Base-by-base conservation (phyloP, 2,113 vertebrate species). In the Clarias macrocephalus region DNA sequence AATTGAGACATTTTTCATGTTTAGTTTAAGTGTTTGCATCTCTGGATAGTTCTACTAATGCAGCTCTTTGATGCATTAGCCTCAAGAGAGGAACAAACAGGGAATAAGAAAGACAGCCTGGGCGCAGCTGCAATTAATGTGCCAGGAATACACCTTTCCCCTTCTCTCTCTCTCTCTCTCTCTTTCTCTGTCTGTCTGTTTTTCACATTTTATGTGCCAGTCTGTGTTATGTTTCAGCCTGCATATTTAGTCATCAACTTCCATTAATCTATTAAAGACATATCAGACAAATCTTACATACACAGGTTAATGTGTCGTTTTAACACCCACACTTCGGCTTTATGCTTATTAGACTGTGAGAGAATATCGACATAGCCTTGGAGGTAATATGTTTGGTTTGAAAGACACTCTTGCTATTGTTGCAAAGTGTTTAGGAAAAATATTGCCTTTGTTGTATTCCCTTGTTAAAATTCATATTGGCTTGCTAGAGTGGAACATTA, bases 1-100 rank as follows among this genome's bases (percentile, higher is more conserved):
- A 91, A 87, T 85, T 88, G 80, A 87, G 83, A 83, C 72, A 89
- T 91, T 91, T 92, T 86, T 90, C 88, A 88, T 79, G 83, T 88
- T 83, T 84, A 73, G 85, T 89, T 80, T 89, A 86, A 88, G 84
- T 85, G 82, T 89, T 85, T 90, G 82, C 80, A 79, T 89, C 73
- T 87, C 87, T 88, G 87, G 57, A 75, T 87, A 82, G 82, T 73
- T 88, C 48, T 80, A 33, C 85, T 90, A 89, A 89, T 90, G 85
- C 80, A 77, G 60, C 21, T 76, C 79, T 85, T 54, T 88, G 86
- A 88, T 88, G 79, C 79, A 84, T 84, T 75, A 80, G 81, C 66
- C 86, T 81, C 73, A 68, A 70, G 88, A 83, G 75, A 88, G 76
- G 33, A 85, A 84, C 80, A 84, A 62, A 80, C 81, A 70, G 66